Conservation (phyloP, 2,888 invertebrate species). For the Erannis defoliaria region DNA sequence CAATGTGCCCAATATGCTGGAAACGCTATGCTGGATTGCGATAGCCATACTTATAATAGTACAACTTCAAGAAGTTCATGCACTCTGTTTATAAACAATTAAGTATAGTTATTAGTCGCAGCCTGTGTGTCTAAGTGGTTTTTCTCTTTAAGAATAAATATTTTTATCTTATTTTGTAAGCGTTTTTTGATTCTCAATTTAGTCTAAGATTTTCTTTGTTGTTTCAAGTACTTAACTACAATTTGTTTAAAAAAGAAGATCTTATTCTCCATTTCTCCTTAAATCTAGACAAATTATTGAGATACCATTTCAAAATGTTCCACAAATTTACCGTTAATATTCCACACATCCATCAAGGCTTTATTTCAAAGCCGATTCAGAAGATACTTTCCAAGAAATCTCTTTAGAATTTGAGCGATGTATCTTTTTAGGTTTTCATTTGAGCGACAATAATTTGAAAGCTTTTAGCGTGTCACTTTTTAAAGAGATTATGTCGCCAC, state of each 20-base stretch:
- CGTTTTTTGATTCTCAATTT: neutral
- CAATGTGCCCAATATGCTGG: no score
- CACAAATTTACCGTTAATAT: conserved; percentile 1
- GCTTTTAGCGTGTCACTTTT: conserved; percentile 29
- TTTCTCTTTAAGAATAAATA: neutral
- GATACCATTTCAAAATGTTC: neutral
- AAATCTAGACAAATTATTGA: conserved; percentile 5
- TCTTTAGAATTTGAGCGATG: conserved; percentile 24
- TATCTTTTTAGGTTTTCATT: conserved; percentile 23
- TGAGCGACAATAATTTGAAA: conserved; percentile 33
- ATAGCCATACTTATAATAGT: no score
- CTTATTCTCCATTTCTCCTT: neutral
- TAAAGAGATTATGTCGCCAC: conserved; percentile 26
- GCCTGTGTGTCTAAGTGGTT: neutral
- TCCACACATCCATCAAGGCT: conserved; percentile 22
- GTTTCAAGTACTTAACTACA: neutral
- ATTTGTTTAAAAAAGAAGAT: neutral
- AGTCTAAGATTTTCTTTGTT: neutral
- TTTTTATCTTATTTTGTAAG: neutral
- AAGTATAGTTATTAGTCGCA: neutral
- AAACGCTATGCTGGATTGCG: no score
- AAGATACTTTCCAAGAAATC: conserved; percentile 12
- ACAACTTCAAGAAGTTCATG: neutral
- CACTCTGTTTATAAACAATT: neutral
- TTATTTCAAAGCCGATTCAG: conserved; percentile 9